Evolutionary conservation across 2,888 invertebrate genomes (phyloP).

Genomic region (Dasysyrphus albostriatus): DNA sequence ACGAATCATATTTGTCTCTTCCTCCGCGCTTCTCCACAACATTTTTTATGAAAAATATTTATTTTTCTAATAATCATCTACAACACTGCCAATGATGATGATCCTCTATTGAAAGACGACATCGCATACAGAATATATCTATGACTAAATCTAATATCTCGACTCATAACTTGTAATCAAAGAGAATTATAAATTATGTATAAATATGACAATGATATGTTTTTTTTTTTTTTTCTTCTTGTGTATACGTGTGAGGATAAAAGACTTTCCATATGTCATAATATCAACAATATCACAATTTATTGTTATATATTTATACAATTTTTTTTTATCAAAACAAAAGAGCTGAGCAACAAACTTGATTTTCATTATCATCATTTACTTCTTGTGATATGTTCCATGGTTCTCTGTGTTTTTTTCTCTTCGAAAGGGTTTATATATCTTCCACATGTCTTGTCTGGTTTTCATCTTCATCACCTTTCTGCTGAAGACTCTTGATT

Average conservation of each 20-base stretch:
- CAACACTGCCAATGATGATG: constrained; percentile 32
- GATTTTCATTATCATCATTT: constrained; percentile 69
- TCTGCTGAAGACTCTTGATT: constrained; percentile 31
- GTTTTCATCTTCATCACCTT: constrained; percentile 69
- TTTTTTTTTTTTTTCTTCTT: neutral
- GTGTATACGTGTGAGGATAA: constrained; percentile 26
- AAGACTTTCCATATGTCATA: constrained; percentile 67
- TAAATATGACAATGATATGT: constrained; percentile 43
- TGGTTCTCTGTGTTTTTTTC: constrained; percentile 10
- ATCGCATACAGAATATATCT: constrained; percentile 48
- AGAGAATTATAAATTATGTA: constrained; percentile 71
- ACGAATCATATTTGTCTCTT: constrained; percentile 44
- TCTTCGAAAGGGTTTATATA: constrained; percentile 8
- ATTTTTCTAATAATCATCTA: neutral
- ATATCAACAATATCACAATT: constrained; percentile 73
- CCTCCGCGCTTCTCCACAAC: neutral
- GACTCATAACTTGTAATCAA: constrained; percentile 74
- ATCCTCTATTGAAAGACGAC: constrained; percentile 46
- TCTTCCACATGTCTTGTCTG: constrained; percentile 61
- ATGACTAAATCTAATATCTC: constrained; percentile 70
- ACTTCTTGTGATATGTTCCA: neutral
- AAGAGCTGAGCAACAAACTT: constrained; percentile 71
- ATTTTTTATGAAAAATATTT: neutral
- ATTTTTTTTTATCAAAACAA: constrained; percentile 67
- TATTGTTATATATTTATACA: constrained; percentile 56